A percentile compares a stretch with the other conserved stretches of the same genome.
Conservation (phyloP, 1,140 invertebrate species). For the Lepidostoma basale region DNA sequence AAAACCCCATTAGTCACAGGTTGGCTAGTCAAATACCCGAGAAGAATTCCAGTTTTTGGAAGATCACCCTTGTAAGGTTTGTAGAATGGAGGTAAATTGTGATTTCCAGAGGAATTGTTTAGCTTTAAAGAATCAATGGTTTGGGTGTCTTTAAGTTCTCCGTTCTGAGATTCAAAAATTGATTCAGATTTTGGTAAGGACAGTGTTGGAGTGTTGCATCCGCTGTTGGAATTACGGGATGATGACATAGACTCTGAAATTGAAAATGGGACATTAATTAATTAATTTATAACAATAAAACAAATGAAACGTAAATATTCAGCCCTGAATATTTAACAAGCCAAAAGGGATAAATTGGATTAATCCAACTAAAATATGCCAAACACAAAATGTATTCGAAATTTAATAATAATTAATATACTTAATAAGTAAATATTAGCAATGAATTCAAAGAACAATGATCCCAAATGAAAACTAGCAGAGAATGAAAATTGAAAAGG, state of each 20-base stretch:
- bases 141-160: background rate
- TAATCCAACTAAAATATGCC: no score
- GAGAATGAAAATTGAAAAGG: no score
- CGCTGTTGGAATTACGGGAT: constrained; percentile 30
- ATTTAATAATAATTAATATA: no score
- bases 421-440: no score
- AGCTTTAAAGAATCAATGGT: background rate
- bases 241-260: constrained; percentile 47
- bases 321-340: no score
- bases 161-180: constrained; percentile 10
- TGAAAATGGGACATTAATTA: no score
- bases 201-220: constrained; percentile 33
- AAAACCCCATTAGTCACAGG: constrained; percentile 13
- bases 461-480: no score
- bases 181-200: constrained; percentile 20
- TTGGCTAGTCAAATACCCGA: constrained; percentile 33
- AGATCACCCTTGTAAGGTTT: constrained; percentile 38
- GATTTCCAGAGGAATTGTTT: constrained; percentile 9
- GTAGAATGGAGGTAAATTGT: constrained; percentile 28
- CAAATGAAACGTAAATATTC: no score
- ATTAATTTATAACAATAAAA: no score
- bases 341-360: no score
- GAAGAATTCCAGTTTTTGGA: constrained; percentile 27
- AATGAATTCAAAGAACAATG: no score
- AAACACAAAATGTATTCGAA: no score